Percentiles rank a stretch among this genome's conserved stretches.
These are phyloP conservation scores for Drosophila fuyamai DNA, from an alignment of 1,140 invertebrate genomes.

Conservation along the genomic window DNA sequence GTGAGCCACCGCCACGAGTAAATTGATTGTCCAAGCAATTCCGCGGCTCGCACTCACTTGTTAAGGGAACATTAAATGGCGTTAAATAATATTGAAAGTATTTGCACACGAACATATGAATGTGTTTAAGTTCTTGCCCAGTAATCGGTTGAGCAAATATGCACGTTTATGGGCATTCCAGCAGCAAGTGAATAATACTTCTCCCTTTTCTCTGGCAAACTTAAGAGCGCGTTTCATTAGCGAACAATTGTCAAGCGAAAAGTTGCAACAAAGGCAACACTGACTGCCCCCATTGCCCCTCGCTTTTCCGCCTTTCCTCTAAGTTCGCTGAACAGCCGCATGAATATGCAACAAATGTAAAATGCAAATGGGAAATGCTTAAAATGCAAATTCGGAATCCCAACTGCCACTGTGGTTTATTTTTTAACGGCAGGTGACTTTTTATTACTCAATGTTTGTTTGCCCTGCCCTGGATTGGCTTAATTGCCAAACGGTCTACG, in stretches of 20 bases:
- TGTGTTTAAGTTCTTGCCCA: neutral
- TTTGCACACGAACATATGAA: constrained; percentile 29
- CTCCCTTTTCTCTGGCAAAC: neutral
- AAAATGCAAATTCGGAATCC: constrained; percentile 48
- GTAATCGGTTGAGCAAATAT: constrained; percentile 53
- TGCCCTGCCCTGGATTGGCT: constrained; percentile 26
- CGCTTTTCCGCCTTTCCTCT: constrained; percentile 18
- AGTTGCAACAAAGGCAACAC: constrained; percentile 38
- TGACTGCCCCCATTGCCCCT: neutral
- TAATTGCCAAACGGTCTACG: constrained; percentile 50
- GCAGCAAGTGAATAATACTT: neutral
- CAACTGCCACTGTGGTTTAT: constrained; percentile 22
- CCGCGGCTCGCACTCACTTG: constrained; percentile 30
- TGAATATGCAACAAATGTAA: constrained; percentile 57
- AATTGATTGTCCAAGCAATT: constrained; percentile 40
- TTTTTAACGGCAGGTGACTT: constrained; percentile 60
- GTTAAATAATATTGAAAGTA: constrained; percentile 48
- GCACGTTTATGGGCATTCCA: constrained; percentile 18
- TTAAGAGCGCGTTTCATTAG: constrained; percentile 49
- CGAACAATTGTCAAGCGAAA: constrained; percentile 38
- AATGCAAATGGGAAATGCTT: constrained; percentile 38
- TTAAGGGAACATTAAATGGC: constrained; percentile 43
- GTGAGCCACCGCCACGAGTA: constrained; percentile 16
- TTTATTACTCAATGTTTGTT: constrained; percentile 59
- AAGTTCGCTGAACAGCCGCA: constrained; percentile 30